These are phyloP conservation scores for Zeugodacus cucurbitae DNA, from an alignment of 1,140 invertebrate species.

Conservation along the genomic window DNA sequence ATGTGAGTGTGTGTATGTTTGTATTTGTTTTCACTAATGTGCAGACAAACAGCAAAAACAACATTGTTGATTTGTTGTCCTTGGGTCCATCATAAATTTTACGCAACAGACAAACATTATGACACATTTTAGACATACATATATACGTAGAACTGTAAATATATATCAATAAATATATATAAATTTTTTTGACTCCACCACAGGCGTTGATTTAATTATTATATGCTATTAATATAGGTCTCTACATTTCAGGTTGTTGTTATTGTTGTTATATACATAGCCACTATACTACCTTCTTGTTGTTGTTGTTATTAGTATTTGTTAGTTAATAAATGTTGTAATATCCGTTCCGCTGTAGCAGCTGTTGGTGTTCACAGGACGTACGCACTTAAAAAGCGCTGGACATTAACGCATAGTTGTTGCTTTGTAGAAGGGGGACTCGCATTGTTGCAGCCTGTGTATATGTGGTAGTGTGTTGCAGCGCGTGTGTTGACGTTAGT, in stretches of 20 bases:
- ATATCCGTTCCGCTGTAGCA: constrained; percentile 2
- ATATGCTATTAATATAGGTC: neutral
- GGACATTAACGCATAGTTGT: neutral
- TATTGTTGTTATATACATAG: neutral
- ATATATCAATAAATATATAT: neutral
- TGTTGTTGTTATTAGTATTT: constrained; percentile 1
- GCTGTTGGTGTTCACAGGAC: constrained; percentile 20
- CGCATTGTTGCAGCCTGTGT: neutral
- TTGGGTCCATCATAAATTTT: constrained; percentile 29
- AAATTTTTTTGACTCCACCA: neutral
- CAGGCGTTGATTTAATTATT: neutral
- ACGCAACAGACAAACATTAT: constrained; percentile 28
- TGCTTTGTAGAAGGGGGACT: neutral
- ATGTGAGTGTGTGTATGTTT: neutral
- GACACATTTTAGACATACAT: neutral
- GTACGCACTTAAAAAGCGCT: neutral
- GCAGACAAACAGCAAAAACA: neutral
- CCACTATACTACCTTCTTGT: neutral
- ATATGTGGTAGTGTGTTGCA: too few relatives aligned
- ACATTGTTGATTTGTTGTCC: constrained; percentile 33
- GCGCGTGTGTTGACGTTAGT: neutral
- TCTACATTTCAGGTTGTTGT: neutral
- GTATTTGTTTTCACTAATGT: neutral
- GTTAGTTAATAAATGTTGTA: constrained; percentile 12
- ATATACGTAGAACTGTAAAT: neutral